These are phyloP conservation scores for Laupala kohalensis DNA, from an alignment of 1,140 invertebrate species.

Conservation along the genomic window DNA sequence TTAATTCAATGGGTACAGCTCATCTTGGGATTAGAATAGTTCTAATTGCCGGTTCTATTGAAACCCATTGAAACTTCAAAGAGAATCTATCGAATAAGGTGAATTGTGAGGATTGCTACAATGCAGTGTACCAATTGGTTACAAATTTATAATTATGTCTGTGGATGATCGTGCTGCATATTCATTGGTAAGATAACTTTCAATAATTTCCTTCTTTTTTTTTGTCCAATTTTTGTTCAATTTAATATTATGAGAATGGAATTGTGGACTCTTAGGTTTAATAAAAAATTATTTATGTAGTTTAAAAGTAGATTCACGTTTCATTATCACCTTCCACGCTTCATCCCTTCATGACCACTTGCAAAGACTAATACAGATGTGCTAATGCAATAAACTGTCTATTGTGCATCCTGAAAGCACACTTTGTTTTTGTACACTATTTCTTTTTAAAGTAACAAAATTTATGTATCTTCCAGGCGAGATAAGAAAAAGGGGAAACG, in stretches of 20 bases:
- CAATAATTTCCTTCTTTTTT: no score
- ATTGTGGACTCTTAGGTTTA: no score
- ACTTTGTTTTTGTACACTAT: no score
- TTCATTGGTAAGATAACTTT: conserved; percentile 38
- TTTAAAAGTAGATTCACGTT: no score
- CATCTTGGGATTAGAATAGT: conserved; percentile 57
- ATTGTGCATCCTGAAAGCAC: background rate
- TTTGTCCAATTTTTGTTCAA: no score
- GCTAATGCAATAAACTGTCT: background rate
- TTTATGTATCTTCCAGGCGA: conserved; percentile 18
- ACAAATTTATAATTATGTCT: conserved; percentile 42
- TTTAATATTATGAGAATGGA: no score
- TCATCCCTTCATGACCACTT: background rate
- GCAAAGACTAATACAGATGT: no score
- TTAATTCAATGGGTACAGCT: conserved; percentile 57
- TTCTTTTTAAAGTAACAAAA: no score
- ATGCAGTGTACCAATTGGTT: conserved; percentile 21
- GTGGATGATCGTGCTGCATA: conserved; percentile 49
- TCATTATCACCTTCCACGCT: no score
- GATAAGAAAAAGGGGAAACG: conserved; percentile 33
- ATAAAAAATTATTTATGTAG: no score
- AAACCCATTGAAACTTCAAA: conserved; percentile 15
- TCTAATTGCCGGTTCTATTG: conserved; percentile 30
- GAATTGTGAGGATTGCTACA: background rate
- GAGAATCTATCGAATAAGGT: background rate